Base-by-base conservation (phyloP, 2,888 invertebrate genomes). In the Linnaemya vulpina region DNA sequence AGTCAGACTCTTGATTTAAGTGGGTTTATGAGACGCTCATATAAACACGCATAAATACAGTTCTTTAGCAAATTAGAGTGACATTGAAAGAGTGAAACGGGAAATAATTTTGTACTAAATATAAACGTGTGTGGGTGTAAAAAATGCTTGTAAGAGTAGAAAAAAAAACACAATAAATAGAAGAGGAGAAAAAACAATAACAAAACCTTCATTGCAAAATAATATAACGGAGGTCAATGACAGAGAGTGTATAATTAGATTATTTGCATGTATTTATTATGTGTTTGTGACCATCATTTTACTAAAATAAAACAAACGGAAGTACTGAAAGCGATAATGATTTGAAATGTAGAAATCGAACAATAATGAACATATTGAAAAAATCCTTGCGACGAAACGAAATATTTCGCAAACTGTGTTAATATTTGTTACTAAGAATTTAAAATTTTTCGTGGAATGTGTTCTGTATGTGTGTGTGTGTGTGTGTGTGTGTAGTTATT, bases 81-180 rank as follows among this genome's bases (percentile, higher is more conserved):
- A 53, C 68, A 81, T 81, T 70, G 68, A 81, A 74, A 35, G 68
- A 53, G 62, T 49, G 22, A 35, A 63, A 73, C 17, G 65, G 49
- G 63, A 79, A 73, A 73, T 46, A 65, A 25, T 10, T 65, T 25
- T 49, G 10, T 22, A 63, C 46, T 65, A 30, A 65, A 65, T 65
- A 65, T 10, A 11, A 58, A 58, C n/a, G 30, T 4, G 17, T 60
- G 17, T 60, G 60, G 17, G 60, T 60, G 60, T 35, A 25, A 60
- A 60, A 10, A 10, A 10, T 35, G 35, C n/a, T 55, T 55, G 11
- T 40, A 40, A 11, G 17, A 20, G 30, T 5, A 35, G n/a, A 30
- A 25, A 46, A 15, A 49, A 60, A 67, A 67, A 35, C 25, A 7
- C 30, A 30, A 30, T 2, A 2, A 35, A 73, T 20, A 60, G 1